A percentile compares a stretch with the other conserved stretches of the same genome.
These are phyloP conservation scores for Eolophus roseicapilla DNA, from an alignment of 2,113 vertebrate genomes.

Conservation along the genomic window DNA sequence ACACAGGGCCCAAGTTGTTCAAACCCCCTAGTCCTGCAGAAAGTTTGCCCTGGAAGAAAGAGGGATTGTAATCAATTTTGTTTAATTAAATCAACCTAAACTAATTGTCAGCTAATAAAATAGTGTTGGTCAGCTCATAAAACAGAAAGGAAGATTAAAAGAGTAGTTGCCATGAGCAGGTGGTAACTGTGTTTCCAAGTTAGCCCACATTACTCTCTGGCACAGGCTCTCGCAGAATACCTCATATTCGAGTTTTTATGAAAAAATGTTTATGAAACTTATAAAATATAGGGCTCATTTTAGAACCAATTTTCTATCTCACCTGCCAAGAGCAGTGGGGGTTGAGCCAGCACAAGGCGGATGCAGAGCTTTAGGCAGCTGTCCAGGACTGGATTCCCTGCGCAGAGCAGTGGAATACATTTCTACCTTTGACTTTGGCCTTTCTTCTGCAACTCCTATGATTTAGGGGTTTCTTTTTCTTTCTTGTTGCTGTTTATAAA, in stretches of 20 bases:
- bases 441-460: background rate
- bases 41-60: background rate
- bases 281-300: constrained; percentile 62
- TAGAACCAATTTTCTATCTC: constrained; percentile 49
- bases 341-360: constrained; percentile 60
- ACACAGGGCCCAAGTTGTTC: background rate
- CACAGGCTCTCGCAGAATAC: constrained; percentile 11
- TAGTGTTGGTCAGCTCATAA: constrained; percentile 51
- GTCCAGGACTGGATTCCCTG: constrained; percentile 57
- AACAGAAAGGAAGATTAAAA: constrained; percentile 48
- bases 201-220: constrained; percentile 59
- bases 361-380: constrained; percentile 40
- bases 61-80: constrained; percentile 2
- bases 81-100: constrained; percentile 64
- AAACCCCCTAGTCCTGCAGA: background rate
- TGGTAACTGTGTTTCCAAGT: constrained; percentile 57
- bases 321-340: constrained; percentile 56
- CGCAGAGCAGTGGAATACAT: background rate
- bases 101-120: constrained; percentile 68
- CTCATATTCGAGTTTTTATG: constrained; percentile 32
- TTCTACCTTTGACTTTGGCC: background rate
- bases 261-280: constrained; percentile 67
- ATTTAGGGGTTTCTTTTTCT: background rate
- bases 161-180: constrained; percentile 60
- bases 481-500: background rate